phyloP scores from a whole-genome alignment of 1,140 invertebrate genomes.

The Lasaia peninsularis region DNA sequence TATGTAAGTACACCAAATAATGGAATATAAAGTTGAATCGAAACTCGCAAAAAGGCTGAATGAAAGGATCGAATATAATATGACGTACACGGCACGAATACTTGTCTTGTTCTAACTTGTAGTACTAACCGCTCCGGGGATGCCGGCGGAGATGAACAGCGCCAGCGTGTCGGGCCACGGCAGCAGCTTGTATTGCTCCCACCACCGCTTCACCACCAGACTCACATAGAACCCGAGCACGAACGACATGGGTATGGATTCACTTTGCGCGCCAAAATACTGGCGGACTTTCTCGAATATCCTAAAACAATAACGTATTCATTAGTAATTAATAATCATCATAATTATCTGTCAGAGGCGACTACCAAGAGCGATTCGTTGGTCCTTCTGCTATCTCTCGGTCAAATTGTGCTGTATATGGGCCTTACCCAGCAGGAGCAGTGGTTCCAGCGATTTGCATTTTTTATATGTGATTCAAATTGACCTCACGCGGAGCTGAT shows the following conservation, averaged over 20 bases:
- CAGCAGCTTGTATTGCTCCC: conserved; percentile 93
- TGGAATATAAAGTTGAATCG: background rate
- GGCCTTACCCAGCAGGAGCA: no score
- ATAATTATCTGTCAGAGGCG: no score
- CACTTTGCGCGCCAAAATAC: conserved; percentile 89
- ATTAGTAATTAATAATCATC: no score
- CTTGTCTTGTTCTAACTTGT: conserved; percentile 43
- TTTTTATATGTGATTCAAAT: no score
- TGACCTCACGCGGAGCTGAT: no score
- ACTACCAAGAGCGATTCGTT: no score
- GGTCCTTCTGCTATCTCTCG: no score
- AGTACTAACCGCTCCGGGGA: conserved; percentile 91
- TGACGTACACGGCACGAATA: conserved; percentile 20
- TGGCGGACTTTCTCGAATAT: conserved; percentile 88
- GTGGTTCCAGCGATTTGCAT: no score
- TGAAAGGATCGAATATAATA: conserved; percentile 2
- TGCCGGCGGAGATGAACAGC: conserved; percentile 92
- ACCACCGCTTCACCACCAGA: conserved; percentile 93
- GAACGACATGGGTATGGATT: conserved; percentile 94
- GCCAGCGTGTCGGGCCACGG: conserved; percentile 95
- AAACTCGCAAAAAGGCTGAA: conserved; percentile 1
- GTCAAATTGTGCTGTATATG: no score
- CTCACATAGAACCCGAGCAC: conserved; percentile 96
- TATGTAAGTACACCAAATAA: background rate
- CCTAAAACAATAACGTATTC: conserved; percentile 70